Conservation (phyloP, 1,140 invertebrate genomes). For the Belonocnema kinseyi region DNA sequence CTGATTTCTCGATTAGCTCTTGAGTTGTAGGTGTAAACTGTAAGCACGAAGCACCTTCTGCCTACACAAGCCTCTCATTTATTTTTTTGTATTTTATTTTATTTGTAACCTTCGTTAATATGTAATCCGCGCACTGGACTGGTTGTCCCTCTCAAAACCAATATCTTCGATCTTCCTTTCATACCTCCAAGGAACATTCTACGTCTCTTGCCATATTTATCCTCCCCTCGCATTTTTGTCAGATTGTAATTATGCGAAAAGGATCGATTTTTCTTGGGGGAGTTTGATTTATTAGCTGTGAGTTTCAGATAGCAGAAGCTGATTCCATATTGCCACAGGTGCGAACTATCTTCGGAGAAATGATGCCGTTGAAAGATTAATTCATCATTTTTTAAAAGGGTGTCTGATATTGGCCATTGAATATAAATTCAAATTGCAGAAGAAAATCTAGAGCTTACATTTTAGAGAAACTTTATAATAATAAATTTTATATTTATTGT, state of each 20-base stretch:
- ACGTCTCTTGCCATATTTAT: not conserved
- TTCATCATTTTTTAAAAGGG: too few species aligned
- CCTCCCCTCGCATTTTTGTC: not conserved
- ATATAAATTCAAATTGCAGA: too few species aligned
- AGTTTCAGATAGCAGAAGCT: constrained; percentile 17
- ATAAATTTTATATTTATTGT: too few species aligned
- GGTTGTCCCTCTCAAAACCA: constrained; percentile 21
- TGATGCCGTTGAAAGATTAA: too few species aligned
- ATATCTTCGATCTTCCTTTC: constrained; percentile 14
- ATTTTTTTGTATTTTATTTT: not conserved
- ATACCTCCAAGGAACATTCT: constrained; percentile 13
- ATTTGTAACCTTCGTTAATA: constrained; percentile 19
- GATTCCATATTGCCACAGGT: constrained; percentile 25
- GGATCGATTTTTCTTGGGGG: constrained; percentile 4
- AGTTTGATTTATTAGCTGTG: constrained; percentile 29
- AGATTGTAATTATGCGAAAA: constrained; percentile 20
- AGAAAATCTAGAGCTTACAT: too few species aligned
- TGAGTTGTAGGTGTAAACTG: not conserved
- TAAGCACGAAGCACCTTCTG: too few species aligned
- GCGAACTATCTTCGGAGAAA: not conserved
- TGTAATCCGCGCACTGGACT: constrained; percentile 14
- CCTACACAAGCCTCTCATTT: too few species aligned
- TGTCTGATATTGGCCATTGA: too few species aligned
- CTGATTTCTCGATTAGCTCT: not conserved
- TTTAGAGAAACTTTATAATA: too few species aligned